phyloP scores from a whole-genome alignment of 1,140 invertebrate genomes.

The Nilaparvata lugens region DNA sequence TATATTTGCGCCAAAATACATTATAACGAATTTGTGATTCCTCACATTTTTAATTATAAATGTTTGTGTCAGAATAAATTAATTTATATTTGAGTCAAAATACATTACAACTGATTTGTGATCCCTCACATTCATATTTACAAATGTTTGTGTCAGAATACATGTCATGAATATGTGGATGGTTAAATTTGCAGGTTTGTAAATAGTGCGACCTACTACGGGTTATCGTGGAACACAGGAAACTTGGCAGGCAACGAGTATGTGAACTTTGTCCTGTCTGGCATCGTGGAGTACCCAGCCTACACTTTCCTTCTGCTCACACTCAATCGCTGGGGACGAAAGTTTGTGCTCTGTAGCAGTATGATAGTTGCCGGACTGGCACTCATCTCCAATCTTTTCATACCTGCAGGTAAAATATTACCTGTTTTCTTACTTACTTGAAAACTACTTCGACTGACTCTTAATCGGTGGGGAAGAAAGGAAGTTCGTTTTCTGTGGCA shows the following conservation, averaged over 20 bases:
- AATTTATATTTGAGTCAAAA: slow-evolving; percentile 22
- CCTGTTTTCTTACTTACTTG: too few species aligned
- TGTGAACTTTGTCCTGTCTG: slow-evolving; percentile 66
- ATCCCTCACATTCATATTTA: too few species aligned
- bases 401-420: slow-evolving; percentile 43
- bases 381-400: slow-evolving; percentile 46
- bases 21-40: too few species aligned
- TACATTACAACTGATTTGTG: slow-evolving; percentile 7
- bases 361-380: slow-evolving; percentile 57
- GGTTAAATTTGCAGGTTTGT: slow-evolving; percentile 65
- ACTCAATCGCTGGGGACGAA: slow-evolving; percentile 61
- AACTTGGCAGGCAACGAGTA: slow-evolving; percentile 63
- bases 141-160: too few species aligned
- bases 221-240: slow-evolving; percentile 67
- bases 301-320: slow-evolving; percentile 60
- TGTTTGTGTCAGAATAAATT: too few species aligned
- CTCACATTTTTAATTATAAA: too few species aligned
- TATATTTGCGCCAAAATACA: too few species aligned
- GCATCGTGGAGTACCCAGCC: slow-evolving; percentile 65
- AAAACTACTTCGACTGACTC: too few species aligned
- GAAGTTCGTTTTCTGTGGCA: too few species aligned
- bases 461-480: too few species aligned
- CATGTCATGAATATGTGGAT: too few species aligned
- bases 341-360: slow-evolving; percentile 53
- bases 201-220: slow-evolving; percentile 71